A percentile compares a stretch with the other conserved stretches of the same genome.
phyloP scores from a whole-genome alignment of 2,888 invertebrate genomes.

The Calliphora vomitoria region DNA sequence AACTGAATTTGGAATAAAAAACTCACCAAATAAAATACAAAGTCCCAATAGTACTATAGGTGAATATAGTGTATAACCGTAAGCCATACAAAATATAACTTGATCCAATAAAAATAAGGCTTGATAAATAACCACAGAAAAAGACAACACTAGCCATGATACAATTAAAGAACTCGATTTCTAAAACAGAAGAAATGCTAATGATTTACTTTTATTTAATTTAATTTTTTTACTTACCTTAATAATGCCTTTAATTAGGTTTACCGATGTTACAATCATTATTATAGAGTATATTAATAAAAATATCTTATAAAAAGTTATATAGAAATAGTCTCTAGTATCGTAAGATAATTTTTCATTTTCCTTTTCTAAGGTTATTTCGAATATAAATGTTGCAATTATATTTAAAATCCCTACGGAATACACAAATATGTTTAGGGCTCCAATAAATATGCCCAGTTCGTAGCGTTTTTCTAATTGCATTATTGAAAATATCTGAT shows the following conservation, averaged over 20 bases:
- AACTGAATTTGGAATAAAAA: background rate
- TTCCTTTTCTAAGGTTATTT: background rate
- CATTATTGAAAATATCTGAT: background rate
- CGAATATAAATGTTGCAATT: background rate
- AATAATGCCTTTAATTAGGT: slow-evolving; percentile 30
- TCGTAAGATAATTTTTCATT: background rate
- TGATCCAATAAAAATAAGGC: slow-evolving; percentile 24
- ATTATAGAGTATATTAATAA: slow-evolving; percentile 20
- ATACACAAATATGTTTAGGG: slow-evolving; percentile 21
- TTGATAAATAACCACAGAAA: slow-evolving; percentile 26
- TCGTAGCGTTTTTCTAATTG: background rate
- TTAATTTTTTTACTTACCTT: no score
- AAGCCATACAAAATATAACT: slow-evolving; percentile 4
- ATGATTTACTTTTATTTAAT: background rate
- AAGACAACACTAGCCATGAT: slow-evolving; percentile 10
- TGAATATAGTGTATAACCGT: background rate
- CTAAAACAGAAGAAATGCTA: slow-evolving; percentile 18
- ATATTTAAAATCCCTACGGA: slow-evolving; percentile 9
- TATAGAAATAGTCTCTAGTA: background rate
- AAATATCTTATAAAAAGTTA: background rate
- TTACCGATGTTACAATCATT: slow-evolving; percentile 38
- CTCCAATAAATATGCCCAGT: slow-evolving; percentile 7
- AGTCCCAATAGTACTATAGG: background rate
- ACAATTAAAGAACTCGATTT: background rate
- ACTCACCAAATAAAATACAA: slow-evolving; percentile 11